Evolutionary conservation across 64 coral and sea anemone genomes (phyloP), one percentile per base, ranked within the genome.

Genomic region (Catalaphyllia jardinei): DNA sequence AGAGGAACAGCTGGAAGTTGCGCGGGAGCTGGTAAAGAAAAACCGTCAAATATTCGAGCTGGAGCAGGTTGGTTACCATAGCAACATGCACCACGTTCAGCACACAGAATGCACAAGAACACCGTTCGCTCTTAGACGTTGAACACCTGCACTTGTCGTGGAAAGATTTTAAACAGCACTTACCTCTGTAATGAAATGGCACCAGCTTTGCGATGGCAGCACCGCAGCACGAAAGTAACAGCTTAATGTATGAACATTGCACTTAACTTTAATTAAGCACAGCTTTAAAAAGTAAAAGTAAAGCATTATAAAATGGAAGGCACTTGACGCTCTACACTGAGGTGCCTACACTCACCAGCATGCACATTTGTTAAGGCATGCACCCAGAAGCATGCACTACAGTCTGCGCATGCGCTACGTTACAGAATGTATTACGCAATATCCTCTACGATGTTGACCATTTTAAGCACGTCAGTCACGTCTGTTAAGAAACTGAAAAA

Each of bases 51-150:
- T 96, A 52, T 89, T 91, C 71, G 94, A 96, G 46, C 60, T 96
- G 80, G 86, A 84, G 30, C 50, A 96, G 94, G 91, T 93, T 96
- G 92, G 94, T 96, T 71, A 19, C 4, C 31, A 46, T 33, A 74
- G 69, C 65, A 50, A 14, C 22, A 80, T 64, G 33, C 65, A 49
- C 22, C 22, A 71, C 33, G 54, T 57, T 57, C 54, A 57, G 1
- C 15, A 16, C 12, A 57, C 54, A 57, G 15, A 57, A 57, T 16
- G 1, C 54, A 14, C 54, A 57, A 16, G 54, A 6, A 57, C 54
- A 57, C 54, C 3, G 54, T 57, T 57, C 54, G 54, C 6, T 46
- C 42, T 4, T 46, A 57, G 54, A 14, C 54, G 54, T 16, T 46
- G 9, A 28, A 12, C 81, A 85, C 81, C 31, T 85, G 62, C 81